Percentiles rank a stretch among this genome's conserved stretches.
These are phyloP conservation scores for Mesorhabditis sp. DNA, from an alignment of 2,888 invertebrate species.

Conservation along the genomic window DNA sequence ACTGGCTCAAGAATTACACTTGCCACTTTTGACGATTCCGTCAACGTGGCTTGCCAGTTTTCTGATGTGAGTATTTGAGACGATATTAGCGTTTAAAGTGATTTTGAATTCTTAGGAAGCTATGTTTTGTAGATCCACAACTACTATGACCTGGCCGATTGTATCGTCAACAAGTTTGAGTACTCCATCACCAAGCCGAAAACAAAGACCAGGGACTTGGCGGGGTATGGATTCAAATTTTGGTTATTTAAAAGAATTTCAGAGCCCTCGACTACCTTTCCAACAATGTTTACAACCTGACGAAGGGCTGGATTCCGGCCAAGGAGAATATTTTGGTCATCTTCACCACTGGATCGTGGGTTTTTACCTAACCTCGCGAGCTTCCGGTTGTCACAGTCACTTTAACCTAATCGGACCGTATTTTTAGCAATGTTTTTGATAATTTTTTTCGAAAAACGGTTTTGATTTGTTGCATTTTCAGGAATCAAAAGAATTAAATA, in stretches of 20 bases:
- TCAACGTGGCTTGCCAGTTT: background rate
- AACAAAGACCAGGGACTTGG: background rate
- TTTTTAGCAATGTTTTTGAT: no score
- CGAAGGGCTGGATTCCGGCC: background rate
- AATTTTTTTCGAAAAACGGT: no score
- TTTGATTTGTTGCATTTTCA: no score
- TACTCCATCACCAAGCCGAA: background rate
- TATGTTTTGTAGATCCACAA: background rate
- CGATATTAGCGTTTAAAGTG: no score
- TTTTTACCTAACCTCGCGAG: background rate
- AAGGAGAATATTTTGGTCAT: constrained; percentile 1
- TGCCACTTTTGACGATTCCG: background rate
- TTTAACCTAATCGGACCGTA: no score
- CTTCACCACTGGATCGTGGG: constrained; percentile 6
- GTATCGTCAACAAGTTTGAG: background rate
- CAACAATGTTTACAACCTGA: background rate
- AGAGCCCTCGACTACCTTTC: background rate
- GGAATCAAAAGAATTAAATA: no score
- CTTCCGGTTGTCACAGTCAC: no score
- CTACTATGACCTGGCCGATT: background rate
- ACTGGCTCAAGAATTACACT: background rate
- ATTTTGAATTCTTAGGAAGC: background rate
- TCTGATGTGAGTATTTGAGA: background rate
- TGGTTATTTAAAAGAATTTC: background rate
- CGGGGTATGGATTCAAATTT: background rate